phyloP scores from a whole-genome alignment of 1,140 invertebrate genomes.

The Drosophila biarmipes region DNA sequence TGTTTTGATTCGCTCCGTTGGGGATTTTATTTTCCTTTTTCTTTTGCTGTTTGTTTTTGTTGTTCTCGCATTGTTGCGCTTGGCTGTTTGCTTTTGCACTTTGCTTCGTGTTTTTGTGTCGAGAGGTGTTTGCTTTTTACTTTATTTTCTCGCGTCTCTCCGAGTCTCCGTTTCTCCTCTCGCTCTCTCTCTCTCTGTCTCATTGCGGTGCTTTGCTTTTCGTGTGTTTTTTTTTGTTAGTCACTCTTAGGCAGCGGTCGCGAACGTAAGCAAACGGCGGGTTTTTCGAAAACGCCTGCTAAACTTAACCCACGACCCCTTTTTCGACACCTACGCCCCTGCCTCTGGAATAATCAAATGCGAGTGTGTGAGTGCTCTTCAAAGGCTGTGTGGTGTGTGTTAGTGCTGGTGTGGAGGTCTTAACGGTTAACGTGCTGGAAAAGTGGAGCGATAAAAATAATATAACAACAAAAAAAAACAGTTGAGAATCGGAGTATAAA shows the following conservation, averaged over 20 bases:
- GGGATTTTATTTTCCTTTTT: conserved; percentile 37
- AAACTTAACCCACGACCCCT: conserved; percentile 38
- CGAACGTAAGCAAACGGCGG: conserved; percentile 70
- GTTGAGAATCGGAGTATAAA: conserved; percentile 40
- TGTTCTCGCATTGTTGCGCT: conserved; percentile 40
- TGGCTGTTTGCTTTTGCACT: conserved; percentile 69
- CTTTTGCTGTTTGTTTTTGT: conserved; percentile 31
- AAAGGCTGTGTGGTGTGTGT: conserved; percentile 12
- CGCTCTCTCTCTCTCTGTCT: conserved; percentile 25
- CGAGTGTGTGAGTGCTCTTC: conserved; percentile 40
- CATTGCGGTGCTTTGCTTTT: conserved; percentile 51
- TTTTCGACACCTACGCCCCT: conserved; percentile 28
- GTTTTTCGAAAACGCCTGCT: conserved; percentile 41
- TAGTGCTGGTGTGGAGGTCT: conserved; percentile 26
- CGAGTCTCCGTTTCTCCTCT: conserved; percentile 16
- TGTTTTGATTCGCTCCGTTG: conserved; percentile 36
- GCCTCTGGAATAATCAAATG: conserved; percentile 40
- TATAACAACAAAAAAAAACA: conserved; percentile 22
- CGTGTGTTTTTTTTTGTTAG: conserved; percentile 50
- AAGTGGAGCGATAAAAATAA: conserved; percentile 43
- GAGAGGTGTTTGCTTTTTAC: conserved; percentile 39
- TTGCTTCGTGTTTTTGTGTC: conserved; percentile 46
- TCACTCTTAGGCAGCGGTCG: conserved; percentile 75
- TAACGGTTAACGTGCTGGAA: conserved; percentile 41
- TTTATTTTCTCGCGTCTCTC: conserved; percentile 13